Conservation (phyloP, 2,113 vertebrate species). For the Mormyrus lacerda region DNA sequence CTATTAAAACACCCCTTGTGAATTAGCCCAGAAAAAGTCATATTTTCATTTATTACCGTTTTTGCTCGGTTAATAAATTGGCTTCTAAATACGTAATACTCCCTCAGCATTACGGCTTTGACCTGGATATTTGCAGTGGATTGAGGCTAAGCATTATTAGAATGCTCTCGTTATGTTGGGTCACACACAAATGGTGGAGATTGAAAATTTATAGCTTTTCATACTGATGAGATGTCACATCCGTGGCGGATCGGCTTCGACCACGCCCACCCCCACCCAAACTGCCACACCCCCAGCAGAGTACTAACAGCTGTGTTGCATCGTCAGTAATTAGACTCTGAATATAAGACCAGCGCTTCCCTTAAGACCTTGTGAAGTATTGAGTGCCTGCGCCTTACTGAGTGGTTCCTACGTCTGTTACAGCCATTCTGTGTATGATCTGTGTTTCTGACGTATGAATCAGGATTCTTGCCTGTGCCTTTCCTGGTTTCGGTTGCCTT, state of each 20-base stretch:
- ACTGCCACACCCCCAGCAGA: not conserved
- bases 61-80: not conserved
- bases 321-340: not conserved
- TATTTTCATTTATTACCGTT: not conserved
- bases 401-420: not conserved
- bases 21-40: not conserved
- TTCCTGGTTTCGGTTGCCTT: not conserved
- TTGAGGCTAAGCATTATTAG: constrained; percentile 6
- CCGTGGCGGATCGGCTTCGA: not conserved
- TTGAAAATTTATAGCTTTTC: not conserved
- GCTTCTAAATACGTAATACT: not conserved
- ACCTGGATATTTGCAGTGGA: not conserved
- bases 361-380: not conserved
- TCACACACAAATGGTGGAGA: not conserved
- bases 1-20: not conserved
- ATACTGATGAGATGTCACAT: not conserved
- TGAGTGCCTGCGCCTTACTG: not conserved
- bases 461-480: not conserved
- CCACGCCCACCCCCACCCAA: not conserved
- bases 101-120: not conserved
- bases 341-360: not conserved
- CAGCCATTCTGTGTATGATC: not conserved
- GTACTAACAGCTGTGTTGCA: not conserved
- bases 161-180: not conserved
- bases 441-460: not conserved